Evolutionary conservation across 2,113 vertebrate species (phyloP).

Genomic region (Laticauda colubrina): DNA sequence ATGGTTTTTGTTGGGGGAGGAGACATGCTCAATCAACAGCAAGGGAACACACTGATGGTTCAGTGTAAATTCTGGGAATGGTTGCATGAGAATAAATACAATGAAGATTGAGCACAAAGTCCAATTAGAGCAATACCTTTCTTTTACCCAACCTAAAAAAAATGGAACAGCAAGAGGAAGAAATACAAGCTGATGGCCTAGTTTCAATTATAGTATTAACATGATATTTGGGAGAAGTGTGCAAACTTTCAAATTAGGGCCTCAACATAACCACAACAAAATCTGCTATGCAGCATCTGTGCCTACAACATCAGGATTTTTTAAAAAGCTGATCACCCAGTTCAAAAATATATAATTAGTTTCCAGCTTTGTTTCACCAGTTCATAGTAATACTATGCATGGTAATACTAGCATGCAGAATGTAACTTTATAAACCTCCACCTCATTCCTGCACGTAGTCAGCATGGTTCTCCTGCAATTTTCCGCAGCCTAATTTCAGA

Average conservation of each 20-base stretch:
- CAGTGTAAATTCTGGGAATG: not conserved
- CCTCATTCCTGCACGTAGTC: not conserved
- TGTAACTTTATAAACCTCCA: not conserved
- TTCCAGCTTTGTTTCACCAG: not conserved
- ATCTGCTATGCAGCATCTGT: not conserved
- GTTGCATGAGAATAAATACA: not conserved
- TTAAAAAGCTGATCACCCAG: not conserved
- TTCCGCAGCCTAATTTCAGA: not conserved
- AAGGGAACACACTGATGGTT: not conserved
- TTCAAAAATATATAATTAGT: not conserved
- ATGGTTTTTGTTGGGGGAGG: not conserved
- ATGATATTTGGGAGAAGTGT: not conserved
- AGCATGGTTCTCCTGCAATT: not conserved
- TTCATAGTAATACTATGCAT: not conserved
- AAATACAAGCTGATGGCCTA: not conserved
- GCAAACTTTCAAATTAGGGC: not conserved
- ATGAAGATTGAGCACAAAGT: not conserved
- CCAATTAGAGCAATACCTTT: not conserved
- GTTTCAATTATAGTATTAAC: not conserved
- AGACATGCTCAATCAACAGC: not conserved
- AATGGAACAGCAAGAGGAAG: not conserved
- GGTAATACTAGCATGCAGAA: not conserved
- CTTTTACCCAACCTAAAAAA: not conserved
- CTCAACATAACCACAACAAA: not conserved
- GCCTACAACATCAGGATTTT: not conserved